Conservation (phyloP, 2,888 invertebrate species). For the Eretmocerus hayati region DNA sequence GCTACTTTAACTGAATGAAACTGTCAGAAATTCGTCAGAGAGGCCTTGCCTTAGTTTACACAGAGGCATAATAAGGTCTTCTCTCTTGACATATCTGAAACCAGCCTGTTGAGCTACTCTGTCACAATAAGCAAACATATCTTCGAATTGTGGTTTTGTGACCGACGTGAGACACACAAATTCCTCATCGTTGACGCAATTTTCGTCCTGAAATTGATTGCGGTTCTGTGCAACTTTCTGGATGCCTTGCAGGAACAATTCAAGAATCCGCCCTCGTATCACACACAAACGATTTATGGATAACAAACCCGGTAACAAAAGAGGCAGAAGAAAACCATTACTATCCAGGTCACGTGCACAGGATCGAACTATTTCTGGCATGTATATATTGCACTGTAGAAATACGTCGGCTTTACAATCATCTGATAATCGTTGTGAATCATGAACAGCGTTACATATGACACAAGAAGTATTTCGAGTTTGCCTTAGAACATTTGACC, state of each 20-base stretch:
- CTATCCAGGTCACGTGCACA: too few species aligned
- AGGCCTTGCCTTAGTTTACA: constrained; percentile 13
- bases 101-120: not conserved
- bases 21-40: constrained; percentile 4
- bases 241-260: not conserved
- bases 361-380: too few species aligned
- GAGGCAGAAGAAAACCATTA: too few species aligned
- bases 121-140: not conserved
- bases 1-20: constrained; percentile 3
- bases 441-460: too few species aligned
- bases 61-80: constrained; percentile 5
- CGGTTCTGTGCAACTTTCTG: not conserved
- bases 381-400: too few species aligned
- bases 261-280: not conserved
- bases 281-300: too few species aligned
- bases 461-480: too few species aligned
- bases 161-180: not conserved
- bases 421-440: too few species aligned
- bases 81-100: not conserved
- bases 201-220: not conserved
- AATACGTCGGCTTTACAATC: too few species aligned
- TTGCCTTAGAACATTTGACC: too few species aligned
- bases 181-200: not conserved
- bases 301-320: too few species aligned
- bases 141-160: not conserved